Evolutionary conservation across 1,140 invertebrate genomes (phyloP).

Genomic region (Coenobita brevimanus): DNA sequence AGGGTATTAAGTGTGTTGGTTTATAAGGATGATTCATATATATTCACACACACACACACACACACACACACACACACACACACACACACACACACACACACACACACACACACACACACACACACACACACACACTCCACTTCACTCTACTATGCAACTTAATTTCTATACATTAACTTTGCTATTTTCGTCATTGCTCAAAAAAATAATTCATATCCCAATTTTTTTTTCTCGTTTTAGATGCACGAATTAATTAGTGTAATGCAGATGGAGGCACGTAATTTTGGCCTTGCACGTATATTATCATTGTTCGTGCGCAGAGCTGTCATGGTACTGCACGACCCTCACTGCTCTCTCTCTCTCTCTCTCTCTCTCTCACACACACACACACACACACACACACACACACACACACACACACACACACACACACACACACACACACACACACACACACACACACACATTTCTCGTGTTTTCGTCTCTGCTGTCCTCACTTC

Average conservation of each 20-base stretch:
- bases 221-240: no score
- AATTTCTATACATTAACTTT: background rate
- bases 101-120: conserved; percentile 4
- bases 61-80: background rate
- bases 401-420: conserved; percentile 24
- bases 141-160: background rate
- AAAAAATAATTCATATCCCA: no score
- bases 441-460: conserved; percentile 24
- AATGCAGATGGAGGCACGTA: no score
- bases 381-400: conserved; percentile 19
- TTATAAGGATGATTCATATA: background rate
- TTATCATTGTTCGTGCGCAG: no score
- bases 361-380: no score
- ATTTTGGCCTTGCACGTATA: no score
- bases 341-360: no score
- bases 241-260: no score
- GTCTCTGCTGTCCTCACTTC: no score
- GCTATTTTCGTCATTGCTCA: no score
- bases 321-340: no score
- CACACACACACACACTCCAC: conserved; percentile 33
- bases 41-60: background rate
- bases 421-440: conserved; percentile 16
- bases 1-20: no score
- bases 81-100: background rate
- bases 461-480: background rate